A percentile compares a stretch with the other conserved stretches of the same genome.
Conservation (phyloP, 2,797 vertebrate species). For the Apogon hyalosoma region DNA sequence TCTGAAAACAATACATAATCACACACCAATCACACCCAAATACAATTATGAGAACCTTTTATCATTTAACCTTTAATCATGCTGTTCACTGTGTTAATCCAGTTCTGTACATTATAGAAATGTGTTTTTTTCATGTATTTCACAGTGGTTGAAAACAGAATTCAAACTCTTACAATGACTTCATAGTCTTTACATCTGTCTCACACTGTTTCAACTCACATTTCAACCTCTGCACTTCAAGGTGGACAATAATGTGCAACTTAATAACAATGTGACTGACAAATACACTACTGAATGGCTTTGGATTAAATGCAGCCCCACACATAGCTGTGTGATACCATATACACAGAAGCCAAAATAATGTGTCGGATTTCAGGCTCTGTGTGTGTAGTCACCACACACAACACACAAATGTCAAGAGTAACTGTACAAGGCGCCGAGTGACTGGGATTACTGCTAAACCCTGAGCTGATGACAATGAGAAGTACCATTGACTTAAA, state of each 20-base stretch:
- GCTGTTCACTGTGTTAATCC: background rate
- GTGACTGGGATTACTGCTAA: slow-evolving; percentile 81
- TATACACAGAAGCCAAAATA: slow-evolving; percentile 80
- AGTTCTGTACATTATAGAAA: slow-evolving; percentile 1
- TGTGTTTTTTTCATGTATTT: background rate
- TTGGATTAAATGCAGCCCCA: slow-evolving; percentile 59
- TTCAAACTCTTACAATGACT: background rate
- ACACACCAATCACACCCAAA: background rate
- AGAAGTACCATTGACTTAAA: slow-evolving; percentile 68
- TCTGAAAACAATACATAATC: slow-evolving; percentile 12
- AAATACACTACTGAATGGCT: slow-evolving; percentile 31
- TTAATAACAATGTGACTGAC: slow-evolving; percentile 51
- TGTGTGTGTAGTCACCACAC: slow-evolving; percentile 78
- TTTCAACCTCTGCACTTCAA: slow-evolving; percentile 16
- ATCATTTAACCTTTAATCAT: background rate
- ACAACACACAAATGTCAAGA: slow-evolving; percentile 80
- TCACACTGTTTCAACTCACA: background rate
- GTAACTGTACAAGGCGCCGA: slow-evolving; percentile 77
- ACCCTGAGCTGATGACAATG: slow-evolving; percentile 77
- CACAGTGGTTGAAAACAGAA: background rate
- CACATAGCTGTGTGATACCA: slow-evolving; percentile 59
- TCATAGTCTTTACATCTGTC: background rate
- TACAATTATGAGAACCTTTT: slow-evolving; percentile 7
- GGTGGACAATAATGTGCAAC: slow-evolving; percentile 22
- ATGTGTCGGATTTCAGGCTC: slow-evolving; percentile 79